Evolutionary conservation across 2,888 invertebrate species (phyloP).

Genomic region (Acronicta alni): DNA sequence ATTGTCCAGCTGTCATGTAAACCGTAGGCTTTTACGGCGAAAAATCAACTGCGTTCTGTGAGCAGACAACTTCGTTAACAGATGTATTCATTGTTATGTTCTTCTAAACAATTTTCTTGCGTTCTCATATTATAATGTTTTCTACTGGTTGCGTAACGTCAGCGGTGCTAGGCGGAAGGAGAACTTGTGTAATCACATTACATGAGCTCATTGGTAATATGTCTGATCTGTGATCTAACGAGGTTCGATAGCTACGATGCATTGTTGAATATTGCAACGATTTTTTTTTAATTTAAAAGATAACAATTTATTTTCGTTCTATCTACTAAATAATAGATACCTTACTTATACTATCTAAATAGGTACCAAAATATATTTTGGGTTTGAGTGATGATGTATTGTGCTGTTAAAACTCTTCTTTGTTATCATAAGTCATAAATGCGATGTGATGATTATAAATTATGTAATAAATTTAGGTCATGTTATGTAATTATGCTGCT

Average conservation of each 20-base stretch:
- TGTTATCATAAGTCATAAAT: too few relatives aligned
- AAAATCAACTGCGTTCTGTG: too few relatives aligned
- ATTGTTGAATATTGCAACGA: conserved; percentile 23
- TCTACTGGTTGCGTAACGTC: conserved; percentile 30
- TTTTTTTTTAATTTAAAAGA: conserved; percentile 8
- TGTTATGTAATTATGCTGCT: conserved; percentile 21
- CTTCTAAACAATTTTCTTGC: conserved; percentile 21
- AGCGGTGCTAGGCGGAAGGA: conserved; percentile 47
- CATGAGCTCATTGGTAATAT: conserved; percentile 39
- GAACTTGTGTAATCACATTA: conserved; percentile 53
- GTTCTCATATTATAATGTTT: conserved; percentile 24
- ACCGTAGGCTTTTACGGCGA: too few relatives aligned
- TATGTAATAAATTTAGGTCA: conserved; percentile 30
- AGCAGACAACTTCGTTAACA: too few relatives aligned
- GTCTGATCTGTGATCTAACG: conserved; percentile 43
- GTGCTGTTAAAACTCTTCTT: background rate
- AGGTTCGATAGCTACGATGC: conserved; percentile 10
- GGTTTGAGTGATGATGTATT: background rate
- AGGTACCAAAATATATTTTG: too few relatives aligned
- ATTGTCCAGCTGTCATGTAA: too few relatives aligned
- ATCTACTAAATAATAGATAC: background rate
- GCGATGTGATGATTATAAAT: background rate
- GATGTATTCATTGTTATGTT: too few relatives aligned
- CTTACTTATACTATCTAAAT: too few relatives aligned
- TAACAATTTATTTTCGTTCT: background rate